Evolutionary conservation across 2,797 vertebrate species (phyloP).

Genomic region (Syngnathus acus): DNA sequence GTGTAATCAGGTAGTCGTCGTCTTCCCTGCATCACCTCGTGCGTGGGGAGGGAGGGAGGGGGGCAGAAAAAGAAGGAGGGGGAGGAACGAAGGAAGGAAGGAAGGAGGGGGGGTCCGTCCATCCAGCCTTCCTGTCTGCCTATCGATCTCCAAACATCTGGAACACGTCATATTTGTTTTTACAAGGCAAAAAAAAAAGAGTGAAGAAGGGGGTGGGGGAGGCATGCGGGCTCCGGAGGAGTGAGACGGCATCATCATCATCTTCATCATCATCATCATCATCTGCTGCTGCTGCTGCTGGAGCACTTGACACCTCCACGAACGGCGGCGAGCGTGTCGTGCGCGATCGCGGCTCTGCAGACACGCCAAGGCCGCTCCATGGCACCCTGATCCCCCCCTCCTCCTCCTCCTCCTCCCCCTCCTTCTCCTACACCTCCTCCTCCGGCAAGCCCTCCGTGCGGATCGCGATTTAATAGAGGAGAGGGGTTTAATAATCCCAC

Average conservation of each 20-base stretch:
- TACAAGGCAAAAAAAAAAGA: slow-evolving; percentile 24
- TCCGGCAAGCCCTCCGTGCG: neutral
- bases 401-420: neutral
- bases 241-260: slow-evolving; percentile 17
- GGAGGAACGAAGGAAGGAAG: neutral
- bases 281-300: slow-evolving; percentile 20
- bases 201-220: slow-evolving; percentile 8
- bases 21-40: slow-evolving; percentile 3
- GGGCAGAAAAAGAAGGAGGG: neutral
- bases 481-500: neutral
- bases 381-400: slow-evolving; percentile 57
- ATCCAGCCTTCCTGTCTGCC: slow-evolving; percentile 17
- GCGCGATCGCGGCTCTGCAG: slow-evolving; percentile 61
- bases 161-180: slow-evolving; percentile 56
- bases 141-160: slow-evolving; percentile 63
- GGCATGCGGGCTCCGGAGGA: slow-evolving; percentile 13
- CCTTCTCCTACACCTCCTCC: neutral
- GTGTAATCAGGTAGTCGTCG: slow-evolving; percentile 63
- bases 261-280: slow-evolving; percentile 11
- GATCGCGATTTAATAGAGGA: neutral
- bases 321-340: slow-evolving; percentile 65
- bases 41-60: neutral
- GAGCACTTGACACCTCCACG: slow-evolving; percentile 61
- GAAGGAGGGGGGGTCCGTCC: neutral
- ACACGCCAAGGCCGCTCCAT: slow-evolving; percentile 71